Base-by-base conservation (phyloP, 2,113 vertebrate species). In the Pseudolaguvia tuberculata region DNA sequence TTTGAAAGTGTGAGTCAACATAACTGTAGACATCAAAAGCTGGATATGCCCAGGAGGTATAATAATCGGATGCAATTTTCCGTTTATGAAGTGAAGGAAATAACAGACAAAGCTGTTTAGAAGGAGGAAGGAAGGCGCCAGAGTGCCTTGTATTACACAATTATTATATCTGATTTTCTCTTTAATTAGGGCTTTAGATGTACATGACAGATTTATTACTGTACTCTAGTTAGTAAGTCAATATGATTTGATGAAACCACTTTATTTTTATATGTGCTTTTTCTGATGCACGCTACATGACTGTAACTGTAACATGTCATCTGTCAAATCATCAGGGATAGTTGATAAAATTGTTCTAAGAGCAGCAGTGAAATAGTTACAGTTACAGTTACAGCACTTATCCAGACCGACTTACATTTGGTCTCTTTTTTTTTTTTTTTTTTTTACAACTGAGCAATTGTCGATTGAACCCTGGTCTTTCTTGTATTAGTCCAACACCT, bases 41-140 rank as follows among this genome's bases (percentile, higher is more conserved):
- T 29, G 9, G 20, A 50, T 27, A n/a, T 48, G 15, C 56, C 70
- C 70, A 59, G 55, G 29, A 72, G 70, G 70, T 47, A 50, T 56
- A 48, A 48, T 58, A 48, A 72, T 72, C 56, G n/a, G 45, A 72
- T 59, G 39, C 42, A 72, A 59, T 50, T 48, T 72, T 17, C 42
- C 12, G 29, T 29, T 59, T 47, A 72, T 50, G 57, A 59, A 72
- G 70, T 27, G 39, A 57, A 42, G 23, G 57, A 71, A 57, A 58
- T 29, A 58, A 35, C 53, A 71, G 53, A 58, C 63, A 25, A 45
- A 12, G 69, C 35, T 25, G 53, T 71, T 57, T 57, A 57, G 39
- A 13, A 57, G 25, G 45, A 17, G 27, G 5, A 27, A 27, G 15
- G 5, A 20, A 45, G 17, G 42, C 14, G 4, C 21, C 23, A 66